A percentile compares a stretch with the other conserved stretches of the same genome.
These are phyloP conservation scores for Drosophila suzukii DNA, from an alignment of 1,140 invertebrate species.

Conservation along the genomic window DNA sequence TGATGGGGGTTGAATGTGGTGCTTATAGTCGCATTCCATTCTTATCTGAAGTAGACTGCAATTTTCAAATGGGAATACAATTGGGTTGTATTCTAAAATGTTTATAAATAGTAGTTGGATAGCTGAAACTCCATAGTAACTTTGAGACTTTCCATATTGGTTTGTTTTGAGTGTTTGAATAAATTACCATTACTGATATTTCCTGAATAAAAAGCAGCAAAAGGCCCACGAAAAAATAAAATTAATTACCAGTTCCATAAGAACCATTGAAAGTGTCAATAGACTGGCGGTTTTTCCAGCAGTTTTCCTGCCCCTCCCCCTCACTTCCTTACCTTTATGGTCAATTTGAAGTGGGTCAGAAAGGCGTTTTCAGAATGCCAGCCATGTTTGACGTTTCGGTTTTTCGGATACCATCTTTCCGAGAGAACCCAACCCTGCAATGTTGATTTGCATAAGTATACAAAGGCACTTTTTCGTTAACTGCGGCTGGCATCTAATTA, in stretches of 20 bases:
- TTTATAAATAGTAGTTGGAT: too few species aligned
- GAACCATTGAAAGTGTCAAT: conserved; percentile 36
- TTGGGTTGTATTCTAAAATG: background rate
- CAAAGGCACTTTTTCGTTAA: conserved; percentile 38
- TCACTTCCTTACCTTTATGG: conserved; percentile 35
- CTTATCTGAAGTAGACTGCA: background rate
- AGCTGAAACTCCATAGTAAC: too few species aligned
- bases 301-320: background rate
- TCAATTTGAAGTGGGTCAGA: conserved; percentile 74
- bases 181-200: too few species aligned
- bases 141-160: too few species aligned
- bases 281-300: conserved; percentile 4
- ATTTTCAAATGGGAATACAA: background rate
- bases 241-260: conserved; percentile 15
- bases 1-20: background rate
- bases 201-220: background rate
- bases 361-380: conserved; percentile 48
- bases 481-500: conserved; percentile 74
- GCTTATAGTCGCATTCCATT: too few species aligned
- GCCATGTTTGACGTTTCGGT: conserved; percentile 36
- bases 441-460: conserved; percentile 54
- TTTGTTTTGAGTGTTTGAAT: too few species aligned
- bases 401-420: conserved; percentile 15
- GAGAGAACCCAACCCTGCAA: conserved; percentile 1
- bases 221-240: background rate